Evolutionary conservation across 2,113 vertebrate genomes (phyloP).

Genomic region (Paracanthobrama guichenoti): DNA sequence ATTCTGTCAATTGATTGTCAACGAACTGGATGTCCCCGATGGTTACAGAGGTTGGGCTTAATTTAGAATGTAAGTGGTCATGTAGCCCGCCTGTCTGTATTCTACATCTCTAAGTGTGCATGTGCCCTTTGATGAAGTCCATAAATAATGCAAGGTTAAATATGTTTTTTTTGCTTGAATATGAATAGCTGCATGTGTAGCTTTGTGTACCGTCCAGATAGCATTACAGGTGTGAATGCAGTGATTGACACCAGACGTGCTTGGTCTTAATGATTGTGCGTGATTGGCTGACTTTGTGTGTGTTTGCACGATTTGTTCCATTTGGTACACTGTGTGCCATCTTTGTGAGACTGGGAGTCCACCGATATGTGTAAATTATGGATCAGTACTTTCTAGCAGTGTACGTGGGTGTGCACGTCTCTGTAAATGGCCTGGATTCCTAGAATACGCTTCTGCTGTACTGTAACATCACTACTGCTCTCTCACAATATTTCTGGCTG

Average conservation of each 20-base stretch:
- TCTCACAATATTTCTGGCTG: conserved; percentile 47
- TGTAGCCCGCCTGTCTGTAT: conserved; percentile 24
- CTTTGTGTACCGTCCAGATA: conserved; percentile 33
- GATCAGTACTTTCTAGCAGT: conserved; percentile 62
- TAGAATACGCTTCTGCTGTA: conserved; percentile 36
- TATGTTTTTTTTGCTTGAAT: conserved; percentile 19
- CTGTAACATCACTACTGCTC: conserved; percentile 32
- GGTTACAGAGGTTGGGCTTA: not conserved
- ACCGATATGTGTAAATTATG: conserved; percentile 73
- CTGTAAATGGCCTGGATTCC: conserved; percentile 49
- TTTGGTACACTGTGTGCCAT: conserved; percentile 62
- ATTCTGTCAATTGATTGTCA: conserved; percentile 51
- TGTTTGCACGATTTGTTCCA: not conserved
- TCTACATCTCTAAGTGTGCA: conserved; percentile 29
- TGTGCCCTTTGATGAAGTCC: conserved; percentile 32
- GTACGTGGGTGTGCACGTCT: not conserved
- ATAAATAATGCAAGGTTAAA: conserved; percentile 47
- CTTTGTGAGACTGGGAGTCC: conserved; percentile 59
- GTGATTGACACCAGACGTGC: not conserved
- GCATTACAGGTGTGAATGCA: conserved; percentile 39
- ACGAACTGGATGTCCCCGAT: conserved; percentile 16
- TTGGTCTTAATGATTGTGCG: not conserved
- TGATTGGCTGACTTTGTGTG: conserved; percentile 12
- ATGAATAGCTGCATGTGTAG: conserved; percentile 19
- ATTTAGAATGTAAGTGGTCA: not conserved